These are phyloP conservation scores for Microctonus aethiopoides DNA, from an alignment of 2,888 invertebrate species.

Conservation along the genomic window DNA sequence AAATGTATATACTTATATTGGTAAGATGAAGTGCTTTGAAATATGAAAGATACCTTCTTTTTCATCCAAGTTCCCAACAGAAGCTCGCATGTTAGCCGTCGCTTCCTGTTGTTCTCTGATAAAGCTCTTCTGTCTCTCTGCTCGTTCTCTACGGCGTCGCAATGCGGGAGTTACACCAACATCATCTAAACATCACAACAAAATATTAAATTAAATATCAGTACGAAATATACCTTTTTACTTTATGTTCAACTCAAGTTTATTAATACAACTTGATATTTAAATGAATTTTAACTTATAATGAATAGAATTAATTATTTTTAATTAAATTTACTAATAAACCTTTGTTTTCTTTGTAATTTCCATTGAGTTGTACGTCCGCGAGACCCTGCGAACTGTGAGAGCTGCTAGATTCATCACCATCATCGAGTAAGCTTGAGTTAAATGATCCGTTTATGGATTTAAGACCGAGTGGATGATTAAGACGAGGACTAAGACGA, in stretches of 20 bases:
- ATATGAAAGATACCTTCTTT: slow-evolving; percentile 58
- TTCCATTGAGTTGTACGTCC: slow-evolving; percentile 70
- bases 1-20: slow-evolving; percentile 9
- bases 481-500: slow-evolving; percentile 61
- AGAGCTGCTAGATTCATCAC: slow-evolving; percentile 73
- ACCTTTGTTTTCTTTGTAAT: slow-evolving; percentile 72
- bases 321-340: slow-evolving; percentile 42
- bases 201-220: not conserved
- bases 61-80: slow-evolving; percentile 60
- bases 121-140: slow-evolving; percentile 86
- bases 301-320: not conserved
- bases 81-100: slow-evolving; percentile 68
- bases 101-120: slow-evolving; percentile 85
- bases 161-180: slow-evolving; percentile 86
- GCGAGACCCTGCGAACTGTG: slow-evolving; percentile 70
- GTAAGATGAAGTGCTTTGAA: no score
- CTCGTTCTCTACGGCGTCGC: slow-evolving; percentile 82
- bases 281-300: no score
- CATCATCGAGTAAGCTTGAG: slow-evolving; percentile 66
- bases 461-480: slow-evolving; percentile 59
- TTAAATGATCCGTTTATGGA: slow-evolving; percentile 61
- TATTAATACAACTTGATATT: no score
- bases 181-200: slow-evolving; percentile 64
- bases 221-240: not conserved
- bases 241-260: not conserved